Percentiles rank a stretch among this genome's conserved stretches.
These are phyloP conservation scores for Palythoa heliodiscus DNA, from an alignment of 92 coral and sea anemone species.

Conservation along the genomic window DNA sequence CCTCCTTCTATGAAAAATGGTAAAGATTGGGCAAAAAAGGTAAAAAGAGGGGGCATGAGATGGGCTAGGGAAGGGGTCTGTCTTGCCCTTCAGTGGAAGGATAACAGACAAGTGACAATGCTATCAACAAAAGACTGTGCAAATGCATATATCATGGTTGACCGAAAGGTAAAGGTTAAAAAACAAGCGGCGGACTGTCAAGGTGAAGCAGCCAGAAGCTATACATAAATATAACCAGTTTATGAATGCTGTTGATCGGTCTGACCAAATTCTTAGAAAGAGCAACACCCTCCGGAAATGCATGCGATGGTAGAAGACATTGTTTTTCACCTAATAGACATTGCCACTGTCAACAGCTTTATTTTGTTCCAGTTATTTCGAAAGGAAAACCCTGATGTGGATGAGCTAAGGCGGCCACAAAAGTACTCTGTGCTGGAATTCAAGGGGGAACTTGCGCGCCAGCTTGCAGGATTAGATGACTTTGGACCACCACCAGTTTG, in stretches of 20 bases:
- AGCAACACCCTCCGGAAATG: too few relatives aligned
- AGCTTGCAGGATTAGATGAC: not conserved
- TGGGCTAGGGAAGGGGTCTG: constrained; percentile 51
- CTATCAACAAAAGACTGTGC: constrained; percentile 57
- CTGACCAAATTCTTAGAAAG: too few relatives aligned
- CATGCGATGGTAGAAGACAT: too few relatives aligned
- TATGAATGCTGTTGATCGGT: too few relatives aligned
- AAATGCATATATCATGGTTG: constrained; percentile 30
- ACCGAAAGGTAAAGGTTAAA: constrained; percentile 44
- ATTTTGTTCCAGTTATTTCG: not conserved
- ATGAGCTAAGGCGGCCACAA: not conserved
- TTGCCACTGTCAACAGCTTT: not conserved
- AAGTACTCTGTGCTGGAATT: not conserved
- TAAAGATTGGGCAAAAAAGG: constrained; percentile 59
- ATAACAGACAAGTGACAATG: constrained; percentile 53
- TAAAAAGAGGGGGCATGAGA: constrained; percentile 49
- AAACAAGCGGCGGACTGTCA: constrained; percentile 26
- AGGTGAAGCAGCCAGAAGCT: constrained; percentile 57
- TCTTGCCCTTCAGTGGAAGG: constrained; percentile 63
- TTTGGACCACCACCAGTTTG: too few relatives aligned
- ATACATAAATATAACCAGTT: constrained; percentile 50
- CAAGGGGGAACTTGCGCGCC: not conserved
- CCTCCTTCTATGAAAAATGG: constrained; percentile 51
- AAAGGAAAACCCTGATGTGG: not conserved
- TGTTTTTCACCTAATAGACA: too few relatives aligned